Evolutionary conservation across 2,797 vertebrate species (phyloP), one percentile per base, ranked within the genome.

Genomic region (Myiothlypis chrysogaster): DNA sequence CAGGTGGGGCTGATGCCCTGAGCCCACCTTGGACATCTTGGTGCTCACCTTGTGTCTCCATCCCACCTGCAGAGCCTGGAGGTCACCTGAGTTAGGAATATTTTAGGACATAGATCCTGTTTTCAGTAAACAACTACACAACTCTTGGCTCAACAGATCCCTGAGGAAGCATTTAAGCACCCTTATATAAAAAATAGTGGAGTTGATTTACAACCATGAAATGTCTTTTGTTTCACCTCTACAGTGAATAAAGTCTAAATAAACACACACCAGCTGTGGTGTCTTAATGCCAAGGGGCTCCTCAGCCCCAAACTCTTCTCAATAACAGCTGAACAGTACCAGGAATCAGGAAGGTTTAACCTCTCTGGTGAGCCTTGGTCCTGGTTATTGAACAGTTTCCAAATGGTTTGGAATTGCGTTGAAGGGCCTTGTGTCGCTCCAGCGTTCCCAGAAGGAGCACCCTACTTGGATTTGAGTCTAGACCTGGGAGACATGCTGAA

Each of bases 401-500:
- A 85, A 41, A 57, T 20, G 3, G 21, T 17, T 68, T 61, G 61
- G 41, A 68, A 21, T 5, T 4, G 28, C 2, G 0, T 34, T 24
- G 57, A 24, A 68, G 28, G 2, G 2, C n/a, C 52, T 41, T 9
- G 64, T 22, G 32, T 12, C 8, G 10, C 11, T 17, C 55, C 23
- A 6, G 20, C 47, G 4, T 1, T 27, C 53, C 16, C 27, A 9
- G 9, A 9, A 12, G 37, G 10, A 55, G 2, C 0, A 4, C 0
- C 0, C 84, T 96, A 94, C 35, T 90, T 94, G 16, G 47, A 30
- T 83, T 87, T 96, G 8, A 91, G 47, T 0, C n/a, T 60, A 18
- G 87, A 88, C 72, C 94, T 88, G 65, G 83, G 84, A 28, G 94
- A 94, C 23, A 93, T 5, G 47, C 81, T 85, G 14, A 95, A 96